phyloP scores from a whole-genome alignment of 2,113 vertebrate species.

The Mus musculus region DNA sequence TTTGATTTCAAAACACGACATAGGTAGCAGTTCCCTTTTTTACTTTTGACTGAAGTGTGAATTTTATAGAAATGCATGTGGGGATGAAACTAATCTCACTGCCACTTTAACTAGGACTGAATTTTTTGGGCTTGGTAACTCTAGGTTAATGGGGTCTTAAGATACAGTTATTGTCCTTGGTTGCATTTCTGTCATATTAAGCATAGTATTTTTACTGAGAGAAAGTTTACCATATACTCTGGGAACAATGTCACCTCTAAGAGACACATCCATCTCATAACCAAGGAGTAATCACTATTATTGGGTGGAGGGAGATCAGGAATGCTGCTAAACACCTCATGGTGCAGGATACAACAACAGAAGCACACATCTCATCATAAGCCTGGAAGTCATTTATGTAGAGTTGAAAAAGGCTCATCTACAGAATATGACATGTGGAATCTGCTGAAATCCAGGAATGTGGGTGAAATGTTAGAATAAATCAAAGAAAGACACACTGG shows the following conservation, averaged over 20 bases:
- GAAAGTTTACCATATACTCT: not conserved
- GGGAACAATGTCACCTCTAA: not conserved
- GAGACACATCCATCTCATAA: not conserved
- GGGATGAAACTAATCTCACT: not conserved
- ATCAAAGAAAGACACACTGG: not conserved
- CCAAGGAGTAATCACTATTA: not conserved
- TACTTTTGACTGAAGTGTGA: conserved; percentile 13
- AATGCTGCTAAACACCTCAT: not conserved
- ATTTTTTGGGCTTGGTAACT: not conserved
- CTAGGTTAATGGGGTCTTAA: not conserved
- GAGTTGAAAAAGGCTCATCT: not conserved
- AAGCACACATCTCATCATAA: not conserved
- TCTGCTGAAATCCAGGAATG: not conserved
- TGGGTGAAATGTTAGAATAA: not conserved
- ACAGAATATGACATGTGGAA: not conserved
- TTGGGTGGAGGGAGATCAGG: not conserved
- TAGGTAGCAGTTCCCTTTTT: not conserved
- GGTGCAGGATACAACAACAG: not conserved
- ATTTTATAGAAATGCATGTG: conserved; percentile 4
- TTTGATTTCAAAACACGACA: conserved; percentile 31
- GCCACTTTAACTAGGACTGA: not conserved
- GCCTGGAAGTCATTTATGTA: not conserved
- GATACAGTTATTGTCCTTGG: not conserved
- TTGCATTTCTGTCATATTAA: not conserved
- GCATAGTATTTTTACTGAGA: fast-evolving